Percentiles rank a stretch among this genome's conserved stretches.
Conservation (phyloP, 2,888 invertebrate genomes). For the Anoplius nigerrimus region DNA sequence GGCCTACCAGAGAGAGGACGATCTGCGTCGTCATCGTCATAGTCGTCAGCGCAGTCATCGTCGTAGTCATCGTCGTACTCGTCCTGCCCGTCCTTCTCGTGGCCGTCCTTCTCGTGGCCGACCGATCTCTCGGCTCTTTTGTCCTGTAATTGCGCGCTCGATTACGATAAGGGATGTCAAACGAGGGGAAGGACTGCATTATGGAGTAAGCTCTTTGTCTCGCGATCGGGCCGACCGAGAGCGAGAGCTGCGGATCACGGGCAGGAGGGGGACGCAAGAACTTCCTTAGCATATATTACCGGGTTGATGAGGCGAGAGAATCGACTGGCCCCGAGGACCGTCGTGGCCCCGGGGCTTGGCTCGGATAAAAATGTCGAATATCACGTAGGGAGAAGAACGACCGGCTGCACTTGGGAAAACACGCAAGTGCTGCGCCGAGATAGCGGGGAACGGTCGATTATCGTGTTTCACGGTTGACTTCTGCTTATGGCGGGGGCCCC, state of each 20-base stretch:
- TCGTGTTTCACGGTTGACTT: no score
- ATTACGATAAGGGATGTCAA: slow-evolving; percentile 47
- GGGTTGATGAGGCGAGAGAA: neutral
- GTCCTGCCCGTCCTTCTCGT: no score
- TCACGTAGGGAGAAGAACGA: no score
- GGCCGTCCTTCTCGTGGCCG: no score
- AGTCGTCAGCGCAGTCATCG: neutral
- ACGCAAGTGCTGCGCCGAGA: no score
- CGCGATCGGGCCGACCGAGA: slow-evolving; percentile 17
- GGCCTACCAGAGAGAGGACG: neutral
- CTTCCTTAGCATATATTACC: slow-evolving; percentile 11
- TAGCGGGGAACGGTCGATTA: no score
- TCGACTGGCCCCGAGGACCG: neutral
- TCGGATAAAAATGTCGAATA: no score
- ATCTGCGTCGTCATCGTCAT: neutral
- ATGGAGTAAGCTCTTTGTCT: slow-evolving; percentile 1
- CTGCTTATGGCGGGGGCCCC: no score
- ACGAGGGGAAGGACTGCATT: slow-evolving; percentile 24
- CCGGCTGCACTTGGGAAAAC: no score
- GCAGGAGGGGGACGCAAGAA: neutral
- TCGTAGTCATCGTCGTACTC: neutral
- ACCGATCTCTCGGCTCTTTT: slow-evolving; percentile 36
- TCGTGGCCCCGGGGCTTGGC: no score
- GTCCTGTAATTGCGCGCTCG: slow-evolving; percentile 47
- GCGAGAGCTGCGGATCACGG: neutral